These are phyloP conservation scores for Peromyscus attwateri DNA, from an alignment of 2,797 vertebrate species.

Conservation along the genomic window DNA sequence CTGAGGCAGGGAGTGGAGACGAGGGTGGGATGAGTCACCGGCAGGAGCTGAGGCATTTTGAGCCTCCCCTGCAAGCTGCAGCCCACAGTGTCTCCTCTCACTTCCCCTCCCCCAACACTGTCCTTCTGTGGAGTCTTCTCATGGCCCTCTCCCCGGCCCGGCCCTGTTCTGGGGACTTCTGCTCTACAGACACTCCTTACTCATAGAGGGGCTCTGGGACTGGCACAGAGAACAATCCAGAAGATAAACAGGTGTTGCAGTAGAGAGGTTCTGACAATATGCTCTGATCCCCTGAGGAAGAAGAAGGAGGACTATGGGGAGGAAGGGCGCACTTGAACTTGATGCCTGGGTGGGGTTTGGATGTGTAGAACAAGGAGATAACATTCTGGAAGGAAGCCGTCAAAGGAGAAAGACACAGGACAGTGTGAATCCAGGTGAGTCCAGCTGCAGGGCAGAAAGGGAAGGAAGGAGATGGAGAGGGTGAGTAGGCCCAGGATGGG, in stretches of 20 bases:
- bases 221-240: rapidly evolving
- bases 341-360: not conserved
- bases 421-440: not conserved
- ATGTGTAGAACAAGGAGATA: not conserved
- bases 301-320: not conserved
- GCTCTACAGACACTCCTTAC: not conserved
- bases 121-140: not conserved
- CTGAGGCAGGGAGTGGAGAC: not conserved
- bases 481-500: no score
- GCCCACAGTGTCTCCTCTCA: not conserved
- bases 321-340: not conserved
- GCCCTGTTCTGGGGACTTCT: not conserved
- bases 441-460: no score
- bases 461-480: not conserved
- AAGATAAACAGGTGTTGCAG: not conserved
- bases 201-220: no score
- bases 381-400: slow-evolving; percentile 15
- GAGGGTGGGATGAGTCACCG: rapidly evolving
- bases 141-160: not conserved
- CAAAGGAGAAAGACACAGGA: not conserved
- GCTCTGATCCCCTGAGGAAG: not conserved
- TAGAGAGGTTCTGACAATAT: not conserved
- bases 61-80: not conserved
- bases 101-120: not conserved
- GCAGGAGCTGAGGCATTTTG: not conserved